Evolutionary conservation across 37 sponge, comb jelly and placozoan genomes (phyloP).

Genomic region (Cliona cf. orientalis): DNA sequence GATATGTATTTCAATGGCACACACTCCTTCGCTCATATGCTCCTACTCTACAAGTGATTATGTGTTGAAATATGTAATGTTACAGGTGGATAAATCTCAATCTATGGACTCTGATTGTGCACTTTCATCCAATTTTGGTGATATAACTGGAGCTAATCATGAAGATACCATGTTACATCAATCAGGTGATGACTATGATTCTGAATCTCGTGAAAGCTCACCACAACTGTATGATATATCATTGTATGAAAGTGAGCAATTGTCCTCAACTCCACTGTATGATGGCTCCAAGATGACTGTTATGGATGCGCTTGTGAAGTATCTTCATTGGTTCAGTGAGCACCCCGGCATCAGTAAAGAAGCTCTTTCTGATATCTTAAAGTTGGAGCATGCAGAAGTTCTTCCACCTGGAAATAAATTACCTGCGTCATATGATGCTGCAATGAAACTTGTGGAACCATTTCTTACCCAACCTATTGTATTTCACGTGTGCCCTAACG

Average conservation of each 20-base stretch:
- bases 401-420: slow-evolving; percentile 26
- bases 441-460: slow-evolving; percentile 14
- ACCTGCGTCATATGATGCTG: slow-evolving; percentile 29
- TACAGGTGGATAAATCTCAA: no score
- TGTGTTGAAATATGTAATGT: no score
- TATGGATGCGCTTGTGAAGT: slow-evolving; percentile 19
- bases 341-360: slow-evolving; percentile 46
- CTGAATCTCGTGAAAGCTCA: no score
- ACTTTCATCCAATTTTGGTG: no score
- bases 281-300: slow-evolving; percentile 9
- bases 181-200: background rate
- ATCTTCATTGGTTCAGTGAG: slow-evolving; percentile 29
- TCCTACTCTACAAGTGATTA: no score
- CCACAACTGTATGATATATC: background rate
- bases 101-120: no score
- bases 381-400: slow-evolving; percentile 12
- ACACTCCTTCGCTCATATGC: no score
- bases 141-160: no score
- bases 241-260: background rate
- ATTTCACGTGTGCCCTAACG: slow-evolving; percentile 35
- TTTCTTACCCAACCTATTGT: slow-evolving; percentile 6
- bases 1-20: no score
- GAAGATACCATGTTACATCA: no score
- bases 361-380: slow-evolving; percentile 15
- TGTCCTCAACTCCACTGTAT: slow-evolving; percentile 4